Evolutionary conservation across 2,888 invertebrate genomes (phyloP).

Genomic region (Lithophane ornitopus): DNA sequence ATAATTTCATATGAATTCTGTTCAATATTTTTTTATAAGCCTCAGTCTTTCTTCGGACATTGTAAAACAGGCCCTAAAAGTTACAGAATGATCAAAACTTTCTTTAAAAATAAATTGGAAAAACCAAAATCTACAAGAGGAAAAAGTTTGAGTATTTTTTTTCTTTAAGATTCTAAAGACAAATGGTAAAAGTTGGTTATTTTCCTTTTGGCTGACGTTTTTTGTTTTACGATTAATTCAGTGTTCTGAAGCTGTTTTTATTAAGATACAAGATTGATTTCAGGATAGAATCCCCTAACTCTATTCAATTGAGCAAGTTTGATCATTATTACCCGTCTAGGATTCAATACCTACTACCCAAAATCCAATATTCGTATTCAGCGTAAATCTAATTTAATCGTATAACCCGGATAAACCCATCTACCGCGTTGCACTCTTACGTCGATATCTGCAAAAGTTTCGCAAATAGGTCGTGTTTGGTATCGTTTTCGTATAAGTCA

Average conservation of each 20-base stretch:
- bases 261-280: not conserved
- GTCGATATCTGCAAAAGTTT: too few relatives aligned
- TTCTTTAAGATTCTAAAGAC: not conserved
- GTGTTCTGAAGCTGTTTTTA: not conserved
- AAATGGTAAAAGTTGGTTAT: conserved; percentile 24
- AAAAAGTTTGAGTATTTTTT: not conserved
- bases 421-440: too few relatives aligned
- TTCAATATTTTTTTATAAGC: not conserved
- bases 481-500: too few relatives aligned
- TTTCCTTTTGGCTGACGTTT: not conserved
- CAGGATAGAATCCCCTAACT: not conserved
- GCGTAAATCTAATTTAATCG: conserved; percentile 9
- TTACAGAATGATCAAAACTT: not conserved
- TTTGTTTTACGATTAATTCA: conserved; percentile 3
- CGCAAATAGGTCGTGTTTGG: too few relatives aligned
- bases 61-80: not conserved
- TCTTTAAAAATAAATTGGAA: not conserved
- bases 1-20: not conserved
- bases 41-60: too few relatives aligned
- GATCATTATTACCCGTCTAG: not conserved
- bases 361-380: conserved; percentile 5
- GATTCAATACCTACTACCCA: conserved; percentile 3
- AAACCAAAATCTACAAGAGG: conserved; percentile 4
- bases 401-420: too few relatives aligned
- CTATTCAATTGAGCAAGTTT: conserved; percentile 2